Evolutionary conservation across 1,140 invertebrate genomes (phyloP).

Genomic region (Euura saliciscinereae): DNA sequence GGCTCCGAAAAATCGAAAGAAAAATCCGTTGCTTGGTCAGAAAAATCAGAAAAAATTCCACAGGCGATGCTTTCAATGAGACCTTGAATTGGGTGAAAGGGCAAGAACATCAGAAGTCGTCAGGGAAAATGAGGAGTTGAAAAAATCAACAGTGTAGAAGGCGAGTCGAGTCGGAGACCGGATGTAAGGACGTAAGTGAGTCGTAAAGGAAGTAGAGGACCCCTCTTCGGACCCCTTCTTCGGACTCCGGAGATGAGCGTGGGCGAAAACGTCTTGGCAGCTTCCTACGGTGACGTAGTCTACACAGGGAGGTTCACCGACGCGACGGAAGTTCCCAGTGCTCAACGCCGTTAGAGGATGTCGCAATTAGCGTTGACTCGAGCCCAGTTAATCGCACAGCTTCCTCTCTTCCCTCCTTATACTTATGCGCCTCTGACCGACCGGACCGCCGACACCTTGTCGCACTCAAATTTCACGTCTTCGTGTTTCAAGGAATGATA

Average conservation of each 20-base stretch:
- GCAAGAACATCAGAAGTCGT: too few species aligned
- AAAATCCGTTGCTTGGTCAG: too few species aligned
- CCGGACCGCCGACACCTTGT: neutral
- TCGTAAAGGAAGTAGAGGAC: neutral
- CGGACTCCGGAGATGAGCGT: slow-evolving; percentile 26
- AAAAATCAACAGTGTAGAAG: neutral
- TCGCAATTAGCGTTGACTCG: slow-evolving; percentile 57
- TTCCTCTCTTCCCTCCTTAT: slow-evolving; percentile 44
- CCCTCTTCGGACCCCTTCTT: neutral
- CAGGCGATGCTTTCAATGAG: too few species aligned
- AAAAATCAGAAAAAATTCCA: too few species aligned
- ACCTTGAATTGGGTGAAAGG: too few species aligned
- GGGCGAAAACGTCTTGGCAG: slow-evolving; percentile 53
- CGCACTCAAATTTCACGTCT: too few species aligned
- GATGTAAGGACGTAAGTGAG: neutral
- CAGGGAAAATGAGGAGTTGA: neutral
- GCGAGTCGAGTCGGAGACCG: neutral
- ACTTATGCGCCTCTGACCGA: slow-evolving; percentile 28
- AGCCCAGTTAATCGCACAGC: slow-evolving; percentile 49
- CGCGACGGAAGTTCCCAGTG: slow-evolving; percentile 44
- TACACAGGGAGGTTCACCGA: slow-evolving; percentile 32
- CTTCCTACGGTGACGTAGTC: slow-evolving; percentile 42
- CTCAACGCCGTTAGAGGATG: slow-evolving; percentile 51
- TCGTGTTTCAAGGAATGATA: neutral
- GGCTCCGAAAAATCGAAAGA: too few species aligned